These are phyloP conservation scores for Glossophaga mutica DNA, from an alignment of 2,797 vertebrate species.

Conservation along the genomic window DNA sequence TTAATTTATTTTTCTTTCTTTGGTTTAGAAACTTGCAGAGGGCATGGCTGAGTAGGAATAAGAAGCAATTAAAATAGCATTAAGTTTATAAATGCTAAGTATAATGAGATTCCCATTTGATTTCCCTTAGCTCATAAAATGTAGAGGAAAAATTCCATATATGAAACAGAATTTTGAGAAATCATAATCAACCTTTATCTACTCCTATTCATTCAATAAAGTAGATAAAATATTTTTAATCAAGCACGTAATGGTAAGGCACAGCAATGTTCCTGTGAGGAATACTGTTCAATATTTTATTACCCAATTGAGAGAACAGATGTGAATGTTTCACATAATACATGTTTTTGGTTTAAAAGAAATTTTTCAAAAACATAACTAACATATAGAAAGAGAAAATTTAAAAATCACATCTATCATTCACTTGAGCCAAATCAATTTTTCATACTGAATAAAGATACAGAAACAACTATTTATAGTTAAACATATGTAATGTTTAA, in stretches of 20 bases:
- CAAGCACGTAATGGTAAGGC: slow-evolving; percentile 41
- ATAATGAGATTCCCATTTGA: slow-evolving; percentile 61
- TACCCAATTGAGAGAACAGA: slow-evolving; percentile 33
- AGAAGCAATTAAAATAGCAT: slow-evolving; percentile 72
- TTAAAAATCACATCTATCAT: slow-evolving; percentile 24
- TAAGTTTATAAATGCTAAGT: slow-evolving; percentile 68
- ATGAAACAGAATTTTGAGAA: slow-evolving; percentile 63
- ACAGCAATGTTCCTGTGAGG: slow-evolving; percentile 32
- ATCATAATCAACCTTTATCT: slow-evolving; percentile 75
- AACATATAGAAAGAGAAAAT: not conserved
- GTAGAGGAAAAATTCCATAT: slow-evolving; percentile 66
- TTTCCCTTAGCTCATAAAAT: slow-evolving; percentile 67
- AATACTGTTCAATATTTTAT: slow-evolving; percentile 58
- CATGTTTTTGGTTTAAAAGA: slow-evolving; percentile 29
- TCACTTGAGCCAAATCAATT: slow-evolving; percentile 42
- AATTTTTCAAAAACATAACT: slow-evolving; percentile 55
- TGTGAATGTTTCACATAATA: not conserved
- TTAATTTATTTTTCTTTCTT: slow-evolving; percentile 19
- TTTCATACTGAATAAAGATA: not conserved
- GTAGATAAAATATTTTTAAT: slow-evolving; percentile 74
- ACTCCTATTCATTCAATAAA: slow-evolving; percentile 64
- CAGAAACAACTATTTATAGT: not conserved
- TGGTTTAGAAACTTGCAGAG: slow-evolving; percentile 50
- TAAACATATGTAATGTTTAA: slow-evolving; percentile 30
- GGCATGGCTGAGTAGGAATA: not conserved